Evolutionary conservation across 1,140 invertebrate species (phyloP), one percentile per base, ranked within the genome.

Genomic region (Apolygus lucorum): DNA sequence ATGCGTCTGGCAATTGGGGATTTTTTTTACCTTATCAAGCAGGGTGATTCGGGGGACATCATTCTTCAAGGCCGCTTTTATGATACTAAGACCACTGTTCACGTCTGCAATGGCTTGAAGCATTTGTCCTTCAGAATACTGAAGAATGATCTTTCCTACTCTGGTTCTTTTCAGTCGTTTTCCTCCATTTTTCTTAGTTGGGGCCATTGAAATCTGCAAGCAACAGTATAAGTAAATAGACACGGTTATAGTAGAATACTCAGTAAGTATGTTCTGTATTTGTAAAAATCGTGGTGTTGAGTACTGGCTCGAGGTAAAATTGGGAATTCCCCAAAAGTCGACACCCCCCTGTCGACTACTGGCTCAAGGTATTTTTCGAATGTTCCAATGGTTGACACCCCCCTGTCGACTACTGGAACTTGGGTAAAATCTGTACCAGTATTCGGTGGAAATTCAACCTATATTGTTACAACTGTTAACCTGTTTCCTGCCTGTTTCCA

Each of bases 1-100:
- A 73, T 75, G 54, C 54, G 54, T 59, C 54, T 59, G 22, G 8
- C 8, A 59, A 59, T 59, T 22, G 54, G 54, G 54, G 54, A 59
- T 59, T 59, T 59, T 59, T 59, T 59, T 59, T 24, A 11, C 22
- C 54, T 59, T 59, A 59, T 59, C 54, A 24, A 59, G 54, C 54
- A 59, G 54, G 54, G 54, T 59, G 54, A 59, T 59, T 21, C 54
- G 8, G 11, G 54, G 54, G 54, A 59, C 54, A 59, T 59, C 22
- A 59, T 59, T 59, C 54, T 59, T 59, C 54, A 59, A 59, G 54
- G 54, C 54, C 22, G 54, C 54, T 59, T 59, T 59, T 59, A 8
- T 8, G 22, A 59, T 59, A 59, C 54, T 59, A 11, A 17, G 54
- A 59, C 54, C 54, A 59, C 54, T 59, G 54, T 59, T 59, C 54